A percentile compares a stretch with the other conserved stretches of the same genome.
phyloP scores from a whole-genome alignment of 2,888 invertebrate genomes.

The Ormia ochracea region DNA sequence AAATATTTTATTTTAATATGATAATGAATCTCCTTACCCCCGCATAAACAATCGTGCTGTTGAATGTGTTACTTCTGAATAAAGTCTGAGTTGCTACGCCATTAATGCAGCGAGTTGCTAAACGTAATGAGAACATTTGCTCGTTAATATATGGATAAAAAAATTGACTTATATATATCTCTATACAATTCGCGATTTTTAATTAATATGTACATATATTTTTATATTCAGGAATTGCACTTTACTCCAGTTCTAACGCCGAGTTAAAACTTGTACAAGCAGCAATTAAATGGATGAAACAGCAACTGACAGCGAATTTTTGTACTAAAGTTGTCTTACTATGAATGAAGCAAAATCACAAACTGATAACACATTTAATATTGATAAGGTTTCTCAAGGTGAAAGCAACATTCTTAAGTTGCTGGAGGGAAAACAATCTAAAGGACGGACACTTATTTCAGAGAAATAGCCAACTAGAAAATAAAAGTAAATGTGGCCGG shows the following conservation, averaged over 20 bases:
- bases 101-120: slow-evolving; percentile 56
- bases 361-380: slow-evolving; percentile 25
- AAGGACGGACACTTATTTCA: not conserved
- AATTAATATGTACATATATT: not conserved
- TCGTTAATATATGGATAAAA: not conserved
- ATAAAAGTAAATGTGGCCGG: too few species aligned
- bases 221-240: slow-evolving; percentile 24
- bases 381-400: slow-evolving; percentile 37
- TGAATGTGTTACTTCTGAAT: slow-evolving; percentile 54
- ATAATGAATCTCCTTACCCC: too few species aligned
- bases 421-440: not conserved
- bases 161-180: not conserved
- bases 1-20: too few species aligned
- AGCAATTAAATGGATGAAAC: not conserved
- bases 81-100: slow-evolving; percentile 53
- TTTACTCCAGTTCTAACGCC: slow-evolving; percentile 26
- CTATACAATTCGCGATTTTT: not conserved
- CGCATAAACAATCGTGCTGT: slow-evolving; percentile 59
- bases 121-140: slow-evolving; percentile 62
- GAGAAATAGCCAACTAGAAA: too few species aligned
- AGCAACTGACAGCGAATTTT: slow-evolving; percentile 3
- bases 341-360: slow-evolving; percentile 7
- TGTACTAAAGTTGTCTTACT: slow-evolving; percentile 2
- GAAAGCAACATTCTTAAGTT: slow-evolving; percentile 12
- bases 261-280: slow-evolving; percentile 32